phyloP scores from a whole-genome alignment of 1,140 invertebrate species.

The Drosophila albomicans region DNA sequence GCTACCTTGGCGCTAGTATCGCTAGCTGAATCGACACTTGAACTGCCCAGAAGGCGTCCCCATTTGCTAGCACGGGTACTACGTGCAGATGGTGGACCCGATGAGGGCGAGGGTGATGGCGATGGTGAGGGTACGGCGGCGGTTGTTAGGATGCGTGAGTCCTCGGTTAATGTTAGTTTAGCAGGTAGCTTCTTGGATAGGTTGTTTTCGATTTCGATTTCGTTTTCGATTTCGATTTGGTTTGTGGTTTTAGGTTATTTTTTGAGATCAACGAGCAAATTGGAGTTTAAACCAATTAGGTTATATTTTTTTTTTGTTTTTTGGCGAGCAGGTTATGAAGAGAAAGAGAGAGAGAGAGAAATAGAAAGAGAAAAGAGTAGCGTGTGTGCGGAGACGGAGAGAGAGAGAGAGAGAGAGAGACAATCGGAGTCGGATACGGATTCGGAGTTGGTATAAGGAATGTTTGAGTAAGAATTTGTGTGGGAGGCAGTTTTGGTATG shows the following conservation, averaged over 20 bases:
- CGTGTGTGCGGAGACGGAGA: constrained; percentile 13
- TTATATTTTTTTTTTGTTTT: constrained; percentile 9
- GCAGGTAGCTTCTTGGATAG: constrained; percentile 84
- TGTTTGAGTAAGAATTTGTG: constrained; percentile 31
- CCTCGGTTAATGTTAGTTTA: constrained; percentile 85
- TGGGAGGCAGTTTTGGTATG: constrained; percentile 30
- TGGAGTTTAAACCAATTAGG: constrained; percentile 27
- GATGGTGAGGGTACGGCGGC: constrained; percentile 86
- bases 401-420: constrained; percentile 38
- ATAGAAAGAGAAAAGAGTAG: constrained; percentile 36
- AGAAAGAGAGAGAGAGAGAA: constrained; percentile 40
- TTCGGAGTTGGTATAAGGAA: constrained; percentile 22
- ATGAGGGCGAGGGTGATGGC: constrained; percentile 87
- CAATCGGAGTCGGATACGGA: constrained; percentile 28
- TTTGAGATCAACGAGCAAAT: constrained; percentile 32
- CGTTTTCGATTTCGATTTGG: constrained; percentile 23
- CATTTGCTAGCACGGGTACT: constrained; percentile 89
- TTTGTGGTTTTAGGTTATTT: constrained; percentile 30
- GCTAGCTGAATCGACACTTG: constrained; percentile 88
- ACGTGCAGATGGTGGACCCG: constrained; percentile 85
- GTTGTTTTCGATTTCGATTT: constrained; percentile 45
- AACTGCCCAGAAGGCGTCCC: constrained; percentile 92
- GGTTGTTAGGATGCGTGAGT: constrained; percentile 85
- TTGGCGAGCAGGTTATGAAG: constrained; percentile 20
- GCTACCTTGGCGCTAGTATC: constrained; percentile 85